Evolutionary conservation across 2,113 vertebrate genomes (phyloP).

Genomic region (Caranx melampygus): DNA sequence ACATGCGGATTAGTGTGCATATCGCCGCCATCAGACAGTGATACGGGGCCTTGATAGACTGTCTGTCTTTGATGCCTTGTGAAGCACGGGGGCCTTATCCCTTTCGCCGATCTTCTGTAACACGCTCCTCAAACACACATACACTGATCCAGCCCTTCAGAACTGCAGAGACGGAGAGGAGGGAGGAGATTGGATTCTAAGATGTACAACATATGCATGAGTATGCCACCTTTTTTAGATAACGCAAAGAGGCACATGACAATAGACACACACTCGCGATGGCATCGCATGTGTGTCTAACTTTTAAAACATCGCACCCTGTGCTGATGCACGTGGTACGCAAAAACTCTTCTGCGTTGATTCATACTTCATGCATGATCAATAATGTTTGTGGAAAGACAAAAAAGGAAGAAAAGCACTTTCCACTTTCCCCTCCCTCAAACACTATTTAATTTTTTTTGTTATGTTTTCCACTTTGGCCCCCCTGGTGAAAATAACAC

Average conservation of each 20-base stretch:
- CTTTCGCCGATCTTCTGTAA: slow-evolving; percentile 75
- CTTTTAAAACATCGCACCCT: background rate
- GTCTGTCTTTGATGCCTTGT: slow-evolving; percentile 75
- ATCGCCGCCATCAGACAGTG: slow-evolving; percentile 77
- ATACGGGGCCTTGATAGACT: slow-evolving; percentile 71
- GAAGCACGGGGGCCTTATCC: slow-evolving; percentile 78
- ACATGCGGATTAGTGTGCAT: slow-evolving; percentile 81
- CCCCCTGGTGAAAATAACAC: slow-evolving; percentile 55
- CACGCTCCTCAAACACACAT: slow-evolving; percentile 69
- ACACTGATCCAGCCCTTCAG: slow-evolving; percentile 71
- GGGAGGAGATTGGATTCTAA: slow-evolving; percentile 75
- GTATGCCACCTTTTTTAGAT: slow-evolving; percentile 39
- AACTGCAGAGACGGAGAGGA: slow-evolving; percentile 67
- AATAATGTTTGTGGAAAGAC: slow-evolving; percentile 50
- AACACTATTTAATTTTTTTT: slow-evolving; percentile 66
- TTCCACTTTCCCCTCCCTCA: slow-evolving; percentile 16
- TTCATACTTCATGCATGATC: slow-evolving; percentile 61
- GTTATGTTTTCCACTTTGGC: slow-evolving; percentile 78
- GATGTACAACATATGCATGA: slow-evolving; percentile 11
- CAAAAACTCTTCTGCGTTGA: slow-evolving; percentile 25
- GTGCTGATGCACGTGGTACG: background rate
- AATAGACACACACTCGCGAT: slow-evolving; percentile 31
- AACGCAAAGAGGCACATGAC: slow-evolving; percentile 44
- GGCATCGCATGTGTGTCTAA: background rate
- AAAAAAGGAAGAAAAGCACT: slow-evolving; percentile 56